Conservation (phyloP, 1,140 invertebrate species). For the Branchinecta lindahli region DNA sequence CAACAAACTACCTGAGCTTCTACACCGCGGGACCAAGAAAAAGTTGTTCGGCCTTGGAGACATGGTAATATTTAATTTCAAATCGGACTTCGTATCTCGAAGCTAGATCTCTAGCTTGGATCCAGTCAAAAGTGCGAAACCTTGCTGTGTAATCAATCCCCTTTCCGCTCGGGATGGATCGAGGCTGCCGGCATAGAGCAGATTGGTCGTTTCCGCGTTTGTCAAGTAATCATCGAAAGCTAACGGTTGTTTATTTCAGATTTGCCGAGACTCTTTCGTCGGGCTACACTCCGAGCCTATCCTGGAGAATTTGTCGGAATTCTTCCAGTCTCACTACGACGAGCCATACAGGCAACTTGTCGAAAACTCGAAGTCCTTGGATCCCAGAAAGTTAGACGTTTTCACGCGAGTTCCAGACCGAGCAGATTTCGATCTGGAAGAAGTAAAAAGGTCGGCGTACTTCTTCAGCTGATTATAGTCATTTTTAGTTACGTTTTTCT, state of each 20-base stretch:
- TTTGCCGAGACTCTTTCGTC: slow-evolving; percentile 92
- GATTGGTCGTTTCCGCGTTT: neutral
- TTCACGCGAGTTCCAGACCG: neutral
- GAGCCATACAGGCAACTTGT: neutral
- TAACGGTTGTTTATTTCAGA: slow-evolving; percentile 37
- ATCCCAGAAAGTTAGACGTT: neutral
- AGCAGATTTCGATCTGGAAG: neutral
- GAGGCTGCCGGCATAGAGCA: neutral
- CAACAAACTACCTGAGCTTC: no score
- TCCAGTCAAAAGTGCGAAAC: no score
- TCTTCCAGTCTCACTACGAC: slow-evolving; percentile 49
- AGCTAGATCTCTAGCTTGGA: no score
- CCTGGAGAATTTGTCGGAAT: slow-evolving; percentile 67
- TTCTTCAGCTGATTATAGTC: slow-evolving; percentile 6
- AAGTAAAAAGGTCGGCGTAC: neutral
- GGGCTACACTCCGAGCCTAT: slow-evolving; percentile 82
- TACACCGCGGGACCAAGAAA: no score
- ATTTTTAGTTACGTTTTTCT: neutral
- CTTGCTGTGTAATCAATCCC: neutral
- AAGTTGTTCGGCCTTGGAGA: no score
- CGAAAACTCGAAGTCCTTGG: neutral
- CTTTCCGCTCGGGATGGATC: neutral
- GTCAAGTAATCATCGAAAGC: neutral
- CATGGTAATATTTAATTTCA: no score
- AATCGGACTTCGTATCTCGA: no score